Evolutionary conservation across 2,888 invertebrate species (phyloP).

Genomic region (Nomada lathburiana): DNA sequence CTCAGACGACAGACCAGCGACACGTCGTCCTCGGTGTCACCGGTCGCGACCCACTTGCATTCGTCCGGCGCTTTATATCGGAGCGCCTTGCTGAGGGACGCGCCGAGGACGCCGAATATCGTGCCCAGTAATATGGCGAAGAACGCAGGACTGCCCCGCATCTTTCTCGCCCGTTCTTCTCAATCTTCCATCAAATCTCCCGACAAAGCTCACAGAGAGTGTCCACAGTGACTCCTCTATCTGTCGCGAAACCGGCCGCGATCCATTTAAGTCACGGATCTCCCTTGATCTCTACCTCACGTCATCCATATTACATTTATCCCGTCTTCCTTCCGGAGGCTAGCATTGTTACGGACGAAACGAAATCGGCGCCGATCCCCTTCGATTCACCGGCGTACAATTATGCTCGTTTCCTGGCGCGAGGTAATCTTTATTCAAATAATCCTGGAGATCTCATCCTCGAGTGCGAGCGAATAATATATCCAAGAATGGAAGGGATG

Average conservation of each 20-base stretch:
- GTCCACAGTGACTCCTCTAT: conserved; percentile 28
- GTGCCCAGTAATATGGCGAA: conserved; percentile 87
- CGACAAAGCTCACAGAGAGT: background rate
- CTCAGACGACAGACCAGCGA: conserved; percentile 90
- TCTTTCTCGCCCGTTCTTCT: conserved; percentile 72
- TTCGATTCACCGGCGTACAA: background rate
- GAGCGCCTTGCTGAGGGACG: conserved; percentile 87
- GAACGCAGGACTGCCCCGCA: conserved; percentile 86
- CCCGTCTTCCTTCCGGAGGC: conserved; percentile 1
- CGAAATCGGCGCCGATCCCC: background rate
- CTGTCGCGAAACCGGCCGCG: conserved; percentile 62
- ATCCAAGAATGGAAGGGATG: background rate
- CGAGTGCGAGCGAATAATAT: background rate
- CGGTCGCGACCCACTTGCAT: conserved; percentile 92
- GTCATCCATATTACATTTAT: conserved; percentile 59
- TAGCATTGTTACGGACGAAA: conserved; percentile 15
- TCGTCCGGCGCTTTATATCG: conserved; percentile 93
- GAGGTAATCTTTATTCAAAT: conserved; percentile 19
- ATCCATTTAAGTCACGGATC: conserved; percentile 65
- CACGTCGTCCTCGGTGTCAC: conserved; percentile 88
- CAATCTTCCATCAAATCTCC: conserved; percentile 68
- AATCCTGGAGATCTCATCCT: conserved; percentile 67
- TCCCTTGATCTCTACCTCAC: conserved; percentile 55
- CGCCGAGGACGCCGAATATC: conserved; percentile 87
- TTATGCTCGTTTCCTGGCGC: background rate